Evolutionary conservation across 2,113 vertebrate species (phyloP).

Genomic region (Podilymbus podiceps): DNA sequence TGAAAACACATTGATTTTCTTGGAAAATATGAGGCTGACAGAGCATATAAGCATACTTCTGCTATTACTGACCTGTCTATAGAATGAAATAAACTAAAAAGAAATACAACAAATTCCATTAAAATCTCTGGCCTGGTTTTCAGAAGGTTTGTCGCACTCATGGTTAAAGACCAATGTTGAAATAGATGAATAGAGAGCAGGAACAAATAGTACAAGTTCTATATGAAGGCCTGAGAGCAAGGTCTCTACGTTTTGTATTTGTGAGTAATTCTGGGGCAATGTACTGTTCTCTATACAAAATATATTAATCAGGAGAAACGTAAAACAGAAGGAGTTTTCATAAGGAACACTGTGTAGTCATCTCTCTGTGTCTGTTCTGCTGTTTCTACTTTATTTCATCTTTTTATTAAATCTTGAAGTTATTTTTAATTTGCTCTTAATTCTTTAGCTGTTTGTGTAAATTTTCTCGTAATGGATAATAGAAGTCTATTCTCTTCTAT

Average conservation of each 20-base stretch:
- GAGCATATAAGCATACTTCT: background rate
- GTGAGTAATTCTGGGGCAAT: background rate
- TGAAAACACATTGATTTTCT: background rate
- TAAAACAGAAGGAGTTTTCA: background rate
- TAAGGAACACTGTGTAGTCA: background rate
- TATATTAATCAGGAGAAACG: background rate
- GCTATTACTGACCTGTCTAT: background rate
- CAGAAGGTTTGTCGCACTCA: background rate
- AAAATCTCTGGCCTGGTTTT: background rate
- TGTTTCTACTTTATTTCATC: background rate
- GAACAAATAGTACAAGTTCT: background rate
- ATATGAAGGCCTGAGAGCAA: background rate
- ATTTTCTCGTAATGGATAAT: background rate
- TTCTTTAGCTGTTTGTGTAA: background rate
- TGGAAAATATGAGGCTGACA: background rate
- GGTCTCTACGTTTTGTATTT: background rate
- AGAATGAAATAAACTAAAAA: background rate
- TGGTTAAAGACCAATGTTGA: background rate
- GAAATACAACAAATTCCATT: background rate
- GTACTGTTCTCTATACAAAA: background rate
- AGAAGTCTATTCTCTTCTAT: background rate
- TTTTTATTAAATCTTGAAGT: background rate
- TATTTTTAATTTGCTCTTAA: background rate
- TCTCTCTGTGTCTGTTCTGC: background rate
- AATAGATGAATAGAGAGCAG: background rate